Conservation (phyloP, 2,113 vertebrate species). For the Lutjanus erythropterus region DNA sequence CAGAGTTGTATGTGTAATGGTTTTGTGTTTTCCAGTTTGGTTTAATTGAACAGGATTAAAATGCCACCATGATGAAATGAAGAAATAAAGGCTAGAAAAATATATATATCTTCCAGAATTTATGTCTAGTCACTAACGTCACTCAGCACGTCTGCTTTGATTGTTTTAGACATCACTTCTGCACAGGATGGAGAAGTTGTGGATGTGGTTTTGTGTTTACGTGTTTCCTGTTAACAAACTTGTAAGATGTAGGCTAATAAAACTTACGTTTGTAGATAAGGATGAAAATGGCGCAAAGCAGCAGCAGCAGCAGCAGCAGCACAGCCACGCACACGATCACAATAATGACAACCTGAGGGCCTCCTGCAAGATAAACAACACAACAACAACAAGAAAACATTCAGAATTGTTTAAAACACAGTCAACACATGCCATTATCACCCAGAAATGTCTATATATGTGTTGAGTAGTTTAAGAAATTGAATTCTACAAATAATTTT, state of each 20-base stretch:
- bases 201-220: background rate
- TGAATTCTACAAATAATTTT: background rate
- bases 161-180: background rate
- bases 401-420: background rate
- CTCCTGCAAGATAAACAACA: background rate
- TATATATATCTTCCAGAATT: background rate
- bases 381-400: background rate
- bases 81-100: background rate
- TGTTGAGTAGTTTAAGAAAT: too few species aligned
- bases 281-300: background rate
- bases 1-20: background rate
- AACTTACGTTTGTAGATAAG: conserved; percentile 39
- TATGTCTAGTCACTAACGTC: background rate
- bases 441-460: background rate
- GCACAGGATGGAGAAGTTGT: background rate
- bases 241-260: too few species aligned
- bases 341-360: accelerated
- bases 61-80: too few species aligned
- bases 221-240: accelerated
- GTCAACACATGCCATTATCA: too few species aligned
- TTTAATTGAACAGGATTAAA: background rate
- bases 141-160: background rate
- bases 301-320: conserved; percentile 36
- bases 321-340: background rate
- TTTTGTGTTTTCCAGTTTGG: background rate